phyloP scores from a whole-genome alignment of 1,140 invertebrate genomes.

The Drosophila rhopaloa region DNA sequence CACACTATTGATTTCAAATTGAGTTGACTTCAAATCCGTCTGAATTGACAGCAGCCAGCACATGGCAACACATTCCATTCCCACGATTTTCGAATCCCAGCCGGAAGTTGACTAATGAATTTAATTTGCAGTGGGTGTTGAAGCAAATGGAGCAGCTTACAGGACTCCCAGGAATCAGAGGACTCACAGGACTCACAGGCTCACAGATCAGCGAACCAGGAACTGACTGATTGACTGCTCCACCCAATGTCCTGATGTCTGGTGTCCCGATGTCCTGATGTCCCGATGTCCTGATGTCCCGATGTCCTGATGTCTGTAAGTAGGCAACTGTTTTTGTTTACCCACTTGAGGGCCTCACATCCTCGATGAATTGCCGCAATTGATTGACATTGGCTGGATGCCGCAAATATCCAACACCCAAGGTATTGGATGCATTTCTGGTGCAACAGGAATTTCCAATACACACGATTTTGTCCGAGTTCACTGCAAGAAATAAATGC shows the following conservation, averaged over 20 bases:
- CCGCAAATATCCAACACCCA: conserved; percentile 24
- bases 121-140: conserved; percentile 82
- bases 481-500: conserved; percentile 6
- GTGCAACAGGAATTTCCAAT: conserved; percentile 30
- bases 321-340: conserved; percentile 60
- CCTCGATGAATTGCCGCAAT: conserved; percentile 7
- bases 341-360: conserved; percentile 1
- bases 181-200: background rate
- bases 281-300: conserved; percentile 15
- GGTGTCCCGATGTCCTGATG: conserved; percentile 3
- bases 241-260: conserved; percentile 9
- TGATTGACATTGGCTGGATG: conserved; percentile 36
- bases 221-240: conserved; percentile 47
- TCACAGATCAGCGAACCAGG: conserved; percentile 5
- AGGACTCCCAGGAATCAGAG: conserved; percentile 19
- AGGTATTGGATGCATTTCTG: conserved; percentile 1
- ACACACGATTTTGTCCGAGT: too few relatives aligned
- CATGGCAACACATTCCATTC: conserved; percentile 54
- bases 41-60: conserved; percentile 78
- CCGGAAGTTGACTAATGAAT: conserved; percentile 83
- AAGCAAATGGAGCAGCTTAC: conserved; percentile 74
- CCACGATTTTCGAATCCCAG: conserved; percentile 6
- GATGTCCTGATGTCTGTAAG: conserved; percentile 40
- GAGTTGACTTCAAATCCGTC: conserved; percentile 82
- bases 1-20: conserved; percentile 84